Conservation (phyloP, 2,888 invertebrate species). For the Synergus itoensis region DNA sequence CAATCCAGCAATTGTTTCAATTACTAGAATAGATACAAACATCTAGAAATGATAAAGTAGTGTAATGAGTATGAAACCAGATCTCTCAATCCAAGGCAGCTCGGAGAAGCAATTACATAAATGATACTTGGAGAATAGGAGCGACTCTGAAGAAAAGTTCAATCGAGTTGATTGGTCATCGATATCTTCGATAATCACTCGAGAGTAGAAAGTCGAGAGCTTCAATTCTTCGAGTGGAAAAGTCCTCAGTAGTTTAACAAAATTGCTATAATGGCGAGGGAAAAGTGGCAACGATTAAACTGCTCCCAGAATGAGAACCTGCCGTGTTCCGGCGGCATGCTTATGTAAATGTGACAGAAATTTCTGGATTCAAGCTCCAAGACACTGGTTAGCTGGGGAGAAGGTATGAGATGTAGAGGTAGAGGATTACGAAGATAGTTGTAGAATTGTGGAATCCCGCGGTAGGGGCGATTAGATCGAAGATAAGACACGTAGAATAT, state of each 20-base stretch:
- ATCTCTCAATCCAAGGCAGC: neutral
- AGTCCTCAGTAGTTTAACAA: neutral
- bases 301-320: neutral
- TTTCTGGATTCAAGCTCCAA: neutral
- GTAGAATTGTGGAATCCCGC: neutral
- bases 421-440: neutral
- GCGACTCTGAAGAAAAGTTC: constrained; percentile 40
- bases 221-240: neutral
- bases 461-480: constrained; percentile 15
- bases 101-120: neutral
- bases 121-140: constrained; percentile 15
- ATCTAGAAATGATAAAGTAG: neutral
- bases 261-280: neutral
- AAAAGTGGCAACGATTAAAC: constrained; percentile 2
- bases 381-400: constrained; percentile 3
- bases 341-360: constrained; percentile 19
- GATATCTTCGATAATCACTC: constrained; percentile 47
- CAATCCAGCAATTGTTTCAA: neutral
- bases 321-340: neutral
- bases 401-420: constrained; percentile 13
- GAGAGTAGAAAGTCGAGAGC: neutral
- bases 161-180: constrained; percentile 48
- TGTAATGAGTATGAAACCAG: neutral
- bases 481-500: constrained; percentile 48
- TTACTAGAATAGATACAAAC: neutral